phyloP scores from a whole-genome alignment of 2,113 vertebrate genomes.

The Harpagus bidentatus region DNA sequence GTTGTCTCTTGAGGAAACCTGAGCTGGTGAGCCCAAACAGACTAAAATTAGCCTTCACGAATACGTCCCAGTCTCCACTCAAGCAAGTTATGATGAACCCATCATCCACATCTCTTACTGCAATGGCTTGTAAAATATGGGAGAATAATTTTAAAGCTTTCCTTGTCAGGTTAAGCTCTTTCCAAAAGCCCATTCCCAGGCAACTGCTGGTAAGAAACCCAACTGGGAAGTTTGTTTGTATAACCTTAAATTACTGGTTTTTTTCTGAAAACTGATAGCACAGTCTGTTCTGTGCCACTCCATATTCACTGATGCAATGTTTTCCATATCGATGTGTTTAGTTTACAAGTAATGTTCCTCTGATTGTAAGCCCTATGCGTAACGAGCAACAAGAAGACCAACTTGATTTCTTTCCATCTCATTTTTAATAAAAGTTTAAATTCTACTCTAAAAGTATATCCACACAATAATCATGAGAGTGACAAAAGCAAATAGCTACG shows the following conservation, averaged over 20 bases:
- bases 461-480: not conserved
- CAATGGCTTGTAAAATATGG: not conserved
- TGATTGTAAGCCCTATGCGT: not conserved
- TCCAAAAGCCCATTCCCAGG: not conserved
- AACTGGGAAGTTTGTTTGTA: not conserved
- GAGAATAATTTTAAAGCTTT: not conserved
- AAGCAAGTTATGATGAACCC: accelerated
- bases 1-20: not conserved
- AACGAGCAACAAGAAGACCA: not conserved
- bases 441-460: not conserved
- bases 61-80: not conserved
- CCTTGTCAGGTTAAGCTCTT: not conserved
- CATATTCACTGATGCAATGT: not conserved
- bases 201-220: not conserved
- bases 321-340: not conserved
- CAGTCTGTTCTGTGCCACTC: not conserved
- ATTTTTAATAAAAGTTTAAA: not conserved
- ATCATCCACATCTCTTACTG: not conserved
- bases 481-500: not conserved
- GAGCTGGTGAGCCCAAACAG: not conserved
- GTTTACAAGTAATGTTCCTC: not conserved
- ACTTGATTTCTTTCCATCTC: not conserved
- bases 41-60: not conserved
- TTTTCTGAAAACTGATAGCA: not conserved
- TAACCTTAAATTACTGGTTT: not conserved